Conservation (phyloP, 2,113 vertebrate species). For the Puma concolor region DNA sequence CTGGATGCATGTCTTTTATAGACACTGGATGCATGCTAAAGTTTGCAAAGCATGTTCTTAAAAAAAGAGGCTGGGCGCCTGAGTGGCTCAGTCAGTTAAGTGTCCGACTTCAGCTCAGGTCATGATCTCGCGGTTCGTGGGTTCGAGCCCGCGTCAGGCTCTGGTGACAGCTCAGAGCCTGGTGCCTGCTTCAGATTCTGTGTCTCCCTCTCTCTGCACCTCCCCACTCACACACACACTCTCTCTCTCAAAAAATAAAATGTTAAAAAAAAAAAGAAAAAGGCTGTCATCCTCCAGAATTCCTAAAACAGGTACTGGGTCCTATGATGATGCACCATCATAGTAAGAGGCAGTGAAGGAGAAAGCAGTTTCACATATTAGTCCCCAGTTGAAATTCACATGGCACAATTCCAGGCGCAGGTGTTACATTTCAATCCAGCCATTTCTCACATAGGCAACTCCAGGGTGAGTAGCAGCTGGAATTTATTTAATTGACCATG, state of each 20-base stretch:
- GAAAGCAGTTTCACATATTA: neutral
- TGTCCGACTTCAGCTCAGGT: too few relatives aligned
- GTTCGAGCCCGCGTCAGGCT: too few relatives aligned
- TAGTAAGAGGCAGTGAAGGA: neutral
- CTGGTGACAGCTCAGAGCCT: too few relatives aligned
- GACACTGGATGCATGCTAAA: neutral
- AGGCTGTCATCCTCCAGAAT: neutral
- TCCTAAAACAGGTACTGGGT: neutral
- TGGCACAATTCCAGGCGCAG: neutral
- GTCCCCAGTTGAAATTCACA: constrained; percentile 6
- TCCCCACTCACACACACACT: too few relatives aligned
- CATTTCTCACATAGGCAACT: constrained; percentile 54
- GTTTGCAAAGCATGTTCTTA: neutral
- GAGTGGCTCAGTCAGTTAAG: too few relatives aligned
- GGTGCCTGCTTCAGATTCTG: too few relatives aligned
- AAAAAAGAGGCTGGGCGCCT: neutral
- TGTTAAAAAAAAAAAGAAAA: neutral
- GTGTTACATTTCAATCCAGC: constrained; percentile 63
- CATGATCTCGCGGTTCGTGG: too few relatives aligned
- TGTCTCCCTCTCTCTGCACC: too few relatives aligned
- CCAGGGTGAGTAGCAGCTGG: constrained; percentile 60
- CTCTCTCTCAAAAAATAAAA: too few relatives aligned
- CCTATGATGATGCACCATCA: neutral
- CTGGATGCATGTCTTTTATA: neutral
- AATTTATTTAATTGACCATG: constrained; percentile 77